These are phyloP conservation scores for Xylota sylvarum DNA, from an alignment of 2,888 invertebrate genomes.

Conservation along the genomic window DNA sequence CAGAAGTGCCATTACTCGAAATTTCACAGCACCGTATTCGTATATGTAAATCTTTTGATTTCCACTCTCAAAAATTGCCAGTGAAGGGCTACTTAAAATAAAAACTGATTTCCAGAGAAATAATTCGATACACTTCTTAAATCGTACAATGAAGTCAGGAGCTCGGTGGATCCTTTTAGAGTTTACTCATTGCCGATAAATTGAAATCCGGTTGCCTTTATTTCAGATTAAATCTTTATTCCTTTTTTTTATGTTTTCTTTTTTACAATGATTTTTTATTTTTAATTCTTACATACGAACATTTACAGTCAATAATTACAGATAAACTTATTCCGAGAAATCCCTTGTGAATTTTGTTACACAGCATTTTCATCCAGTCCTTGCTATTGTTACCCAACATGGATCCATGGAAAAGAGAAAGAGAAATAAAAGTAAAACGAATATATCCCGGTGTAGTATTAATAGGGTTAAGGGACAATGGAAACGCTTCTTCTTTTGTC, in stretches of 20 bases:
- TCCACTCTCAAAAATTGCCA: conserved; percentile 2
- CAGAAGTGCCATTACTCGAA: not conserved
- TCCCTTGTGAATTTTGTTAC: conserved; percentile 77
- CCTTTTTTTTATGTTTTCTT: conserved; percentile 23
- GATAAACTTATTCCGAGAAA: conserved; percentile 52
- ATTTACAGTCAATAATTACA: conserved; percentile 72
- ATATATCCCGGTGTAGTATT: conserved; percentile 34
- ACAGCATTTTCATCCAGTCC: conserved; percentile 84
- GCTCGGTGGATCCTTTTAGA: not conserved
- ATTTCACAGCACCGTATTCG: not conserved
- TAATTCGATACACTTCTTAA: not conserved
- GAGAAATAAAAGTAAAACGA: conserved; percentile 30
- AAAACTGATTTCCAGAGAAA: not conserved
- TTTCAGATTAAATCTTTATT: conserved; percentile 53
- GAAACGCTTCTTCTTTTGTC: conserved; percentile 16
- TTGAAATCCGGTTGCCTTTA: conserved; percentile 13
- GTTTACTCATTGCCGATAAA: not conserved
- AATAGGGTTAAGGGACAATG: conserved; percentile 34
- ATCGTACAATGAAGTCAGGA: not conserved
- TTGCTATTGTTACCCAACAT: conserved; percentile 79
- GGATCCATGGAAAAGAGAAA: conserved; percentile 45
- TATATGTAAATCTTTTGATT: not conserved
- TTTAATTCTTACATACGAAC: conserved; percentile 61
- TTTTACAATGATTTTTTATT: conserved; percentile 51
- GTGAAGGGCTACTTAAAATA: not conserved